A percentile compares a stretch with the other conserved stretches of the same genome.
phyloP scores from a whole-genome alignment of 2,113 vertebrate species.

The Grantiella picta region DNA sequence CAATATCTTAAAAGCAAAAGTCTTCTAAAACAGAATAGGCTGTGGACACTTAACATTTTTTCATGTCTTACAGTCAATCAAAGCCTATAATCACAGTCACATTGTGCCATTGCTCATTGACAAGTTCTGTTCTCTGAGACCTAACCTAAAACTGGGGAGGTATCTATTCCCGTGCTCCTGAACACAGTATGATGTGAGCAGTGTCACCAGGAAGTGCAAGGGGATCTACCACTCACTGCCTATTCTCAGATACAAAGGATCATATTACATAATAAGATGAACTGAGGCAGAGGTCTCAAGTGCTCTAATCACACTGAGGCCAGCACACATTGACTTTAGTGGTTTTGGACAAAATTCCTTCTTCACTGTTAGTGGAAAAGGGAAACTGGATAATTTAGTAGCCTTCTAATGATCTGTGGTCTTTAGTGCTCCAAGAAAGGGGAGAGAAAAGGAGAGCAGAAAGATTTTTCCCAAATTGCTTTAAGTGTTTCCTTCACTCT shows the following conservation, averaged over 20 bases:
- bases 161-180: rapidly evolving
- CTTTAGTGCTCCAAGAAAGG: not conserved
- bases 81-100: not conserved
- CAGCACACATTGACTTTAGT: not conserved
- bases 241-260: not conserved
- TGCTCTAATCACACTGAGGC: not conserved
- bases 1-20: not conserved
- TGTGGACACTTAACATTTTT: not conserved
- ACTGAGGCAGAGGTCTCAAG: not conserved
- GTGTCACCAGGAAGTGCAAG: not conserved
- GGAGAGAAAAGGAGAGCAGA: not conserved
- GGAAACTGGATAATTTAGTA: not conserved
- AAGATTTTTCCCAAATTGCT: not conserved
- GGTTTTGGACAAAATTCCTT: not conserved
- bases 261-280: rapidly evolving
- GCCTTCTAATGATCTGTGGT: not conserved
- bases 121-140: not conserved
- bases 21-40: not conserved
- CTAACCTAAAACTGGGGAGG: not conserved
- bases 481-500: not conserved
- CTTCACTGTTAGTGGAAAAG: not conserved
- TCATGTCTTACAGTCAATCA: not conserved
- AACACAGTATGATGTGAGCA: rapidly evolving
- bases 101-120: not conserved
- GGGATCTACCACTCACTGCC: not conserved